Evolutionary conservation across 2,797 vertebrate species (phyloP).

Genomic region (Pempheris klunzingeri): DNA sequence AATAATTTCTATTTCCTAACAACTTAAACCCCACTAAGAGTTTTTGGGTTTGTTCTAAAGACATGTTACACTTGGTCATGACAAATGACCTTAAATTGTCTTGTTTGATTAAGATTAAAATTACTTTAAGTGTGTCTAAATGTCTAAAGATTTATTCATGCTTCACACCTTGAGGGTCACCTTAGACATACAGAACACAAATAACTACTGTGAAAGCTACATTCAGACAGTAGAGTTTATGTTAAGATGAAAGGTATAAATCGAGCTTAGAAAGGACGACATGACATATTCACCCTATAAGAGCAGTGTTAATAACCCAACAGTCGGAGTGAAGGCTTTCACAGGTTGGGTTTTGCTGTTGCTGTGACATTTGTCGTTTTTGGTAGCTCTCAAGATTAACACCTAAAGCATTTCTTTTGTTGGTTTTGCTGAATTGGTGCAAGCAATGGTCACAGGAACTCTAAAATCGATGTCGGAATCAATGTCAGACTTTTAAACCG

Average conservation of each 20-base stretch:
- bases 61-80: neutral
- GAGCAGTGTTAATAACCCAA: neutral
- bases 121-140: too few species aligned
- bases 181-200: neutral
- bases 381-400: neutral
- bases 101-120: neutral
- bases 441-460: constrained; percentile 18
- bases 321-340: neutral
- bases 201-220: neutral
- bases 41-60: neutral
- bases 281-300: neutral
- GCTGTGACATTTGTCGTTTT: constrained; percentile 11
- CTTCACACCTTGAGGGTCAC: neutral
- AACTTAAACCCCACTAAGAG: neutral
- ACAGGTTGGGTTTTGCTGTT: constrained; percentile 2
- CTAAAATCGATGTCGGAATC: constrained; percentile 34
- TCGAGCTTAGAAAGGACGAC: neutral
- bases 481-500: constrained; percentile 7
- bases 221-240: neutral
- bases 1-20: neutral
- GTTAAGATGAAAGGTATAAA: neutral
- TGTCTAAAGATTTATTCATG: constrained; percentile 10
- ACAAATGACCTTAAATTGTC: neutral
- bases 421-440: constrained; percentile 31
- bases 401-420: constrained; percentile 14